phyloP scores from a whole-genome alignment of 2,113 vertebrate genomes.

The Cheirogaleus medius region DNA sequence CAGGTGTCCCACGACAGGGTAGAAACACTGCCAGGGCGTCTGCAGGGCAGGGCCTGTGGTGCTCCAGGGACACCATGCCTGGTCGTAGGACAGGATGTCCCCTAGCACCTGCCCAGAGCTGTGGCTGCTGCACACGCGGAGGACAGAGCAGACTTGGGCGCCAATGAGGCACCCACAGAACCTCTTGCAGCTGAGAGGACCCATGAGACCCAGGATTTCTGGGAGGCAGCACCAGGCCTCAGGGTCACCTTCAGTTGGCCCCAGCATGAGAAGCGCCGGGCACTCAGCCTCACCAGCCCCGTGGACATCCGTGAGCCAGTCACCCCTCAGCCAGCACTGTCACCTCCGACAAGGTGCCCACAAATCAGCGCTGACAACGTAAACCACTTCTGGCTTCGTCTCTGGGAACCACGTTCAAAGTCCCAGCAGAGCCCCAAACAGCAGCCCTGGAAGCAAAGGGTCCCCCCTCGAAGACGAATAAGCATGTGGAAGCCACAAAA shows the following conservation, averaged over 20 bases:
- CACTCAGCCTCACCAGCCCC: rapidly evolving
- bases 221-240: background rate
- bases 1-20: too few relatives aligned
- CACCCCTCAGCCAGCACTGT: background rate
- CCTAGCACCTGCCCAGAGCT: background rate
- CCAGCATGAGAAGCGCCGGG: background rate
- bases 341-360: background rate
- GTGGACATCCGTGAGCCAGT: rapidly evolving
- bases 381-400: background rate
- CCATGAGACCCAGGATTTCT: background rate
- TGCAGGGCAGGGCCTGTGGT: background rate
- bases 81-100: background rate
- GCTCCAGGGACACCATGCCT: background rate
- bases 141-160: background rate
- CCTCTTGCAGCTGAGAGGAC: background rate
- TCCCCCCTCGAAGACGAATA: background rate
- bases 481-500: background rate
- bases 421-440: background rate
- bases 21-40: background rate
- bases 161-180: background rate
- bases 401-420: background rate
- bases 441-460: background rate
- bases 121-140: background rate
- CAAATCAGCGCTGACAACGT: background rate
- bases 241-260: background rate